Base-by-base conservation (phyloP, 2,888 invertebrate genomes). In the Plagodis dolabraria region DNA sequence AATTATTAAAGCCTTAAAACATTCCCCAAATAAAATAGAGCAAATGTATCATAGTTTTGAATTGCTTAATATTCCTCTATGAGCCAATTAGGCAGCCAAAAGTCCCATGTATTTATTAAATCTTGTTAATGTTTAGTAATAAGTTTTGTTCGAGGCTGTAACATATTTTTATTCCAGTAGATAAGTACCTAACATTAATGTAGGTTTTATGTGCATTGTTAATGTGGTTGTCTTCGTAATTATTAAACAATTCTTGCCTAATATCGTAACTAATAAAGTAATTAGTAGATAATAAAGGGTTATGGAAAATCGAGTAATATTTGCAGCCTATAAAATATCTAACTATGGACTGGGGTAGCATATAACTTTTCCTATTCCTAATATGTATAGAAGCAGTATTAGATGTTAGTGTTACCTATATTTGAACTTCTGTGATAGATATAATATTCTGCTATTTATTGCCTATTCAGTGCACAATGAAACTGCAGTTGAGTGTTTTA, bases 341-440 rank as follows among this genome's bases (percentile, higher is more conserved):
- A 43, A 42, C 40, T 63, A 57, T 53, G 48, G 43, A 38, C 43
- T 52, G 56, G 62, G 57, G 50, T 53, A 46, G 57, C 53, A 57
- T 11, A 47, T 43, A 43, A 42, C 2, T 42, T 10, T 9, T 49
- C 33, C 42, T 48, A 36, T 36, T n/a, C n/a, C n/a, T n/a, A 43
- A 47, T 42, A 36, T 58, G 47, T 45, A 42, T 48, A 47, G 38
- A 57, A 68, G 59, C 68, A 68, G 68, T 68, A 68, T 68, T 68
- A 65, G 67, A 54, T 57, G 43, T 72, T 70, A 68, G 55, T 57
- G 43, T 72, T 70, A 67, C 69, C 63, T 70, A 66, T 73, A 69
- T 72, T 70, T 68, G 68, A 72, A 71, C 70, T 68, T 77, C 85
- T 85, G 86, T 86, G 85, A 86, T 86, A 85, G 77, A 76, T 76